Conservation (phyloP, 1,140 invertebrate genomes). For the Drosophila simulans region DNA sequence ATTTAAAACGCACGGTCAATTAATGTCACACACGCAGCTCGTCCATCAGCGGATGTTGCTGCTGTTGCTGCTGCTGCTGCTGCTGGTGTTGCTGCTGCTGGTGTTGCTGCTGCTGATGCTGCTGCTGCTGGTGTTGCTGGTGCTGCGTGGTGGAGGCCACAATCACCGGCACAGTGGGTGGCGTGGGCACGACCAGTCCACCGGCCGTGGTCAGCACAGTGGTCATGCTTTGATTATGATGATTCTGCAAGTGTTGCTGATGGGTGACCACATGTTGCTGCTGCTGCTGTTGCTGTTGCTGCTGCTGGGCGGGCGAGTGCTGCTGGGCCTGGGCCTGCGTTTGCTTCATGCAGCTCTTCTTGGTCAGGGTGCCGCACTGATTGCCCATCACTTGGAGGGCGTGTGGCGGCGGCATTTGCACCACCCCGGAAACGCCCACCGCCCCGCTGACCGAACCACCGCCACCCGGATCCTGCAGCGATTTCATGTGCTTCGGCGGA, state of each 20-base stretch:
- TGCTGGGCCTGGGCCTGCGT: constrained; percentile 66
- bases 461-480: constrained; percentile 86
- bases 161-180: constrained; percentile 74
- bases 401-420: constrained; percentile 87
- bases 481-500: constrained; percentile 89
- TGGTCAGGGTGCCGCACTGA: constrained; percentile 87
- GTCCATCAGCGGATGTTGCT: constrained; percentile 87
- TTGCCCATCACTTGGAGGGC: constrained; percentile 89
- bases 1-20: constrained; percentile 85
- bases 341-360: constrained; percentile 86
- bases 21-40: constrained; percentile 92
- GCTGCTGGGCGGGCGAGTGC: constrained; percentile 78
- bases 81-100: constrained; percentile 84
- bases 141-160: constrained; percentile 83
- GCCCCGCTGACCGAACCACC: constrained; percentile 86
- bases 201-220: constrained; percentile 75
- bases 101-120: constrained; percentile 62
- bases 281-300: constrained; percentile 84
- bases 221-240: constrained; percentile 84
- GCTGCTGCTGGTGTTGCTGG: constrained; percentile 83
- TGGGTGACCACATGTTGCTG: constrained; percentile 56
- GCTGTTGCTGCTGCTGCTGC: constrained; percentile 81
- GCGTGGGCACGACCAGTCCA: constrained; percentile 69
- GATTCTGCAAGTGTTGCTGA: constrained; percentile 78
- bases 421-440: constrained; percentile 85